phyloP scores from a whole-genome alignment of 2,113 vertebrate genomes.

The Camelus dromedarius region DNA sequence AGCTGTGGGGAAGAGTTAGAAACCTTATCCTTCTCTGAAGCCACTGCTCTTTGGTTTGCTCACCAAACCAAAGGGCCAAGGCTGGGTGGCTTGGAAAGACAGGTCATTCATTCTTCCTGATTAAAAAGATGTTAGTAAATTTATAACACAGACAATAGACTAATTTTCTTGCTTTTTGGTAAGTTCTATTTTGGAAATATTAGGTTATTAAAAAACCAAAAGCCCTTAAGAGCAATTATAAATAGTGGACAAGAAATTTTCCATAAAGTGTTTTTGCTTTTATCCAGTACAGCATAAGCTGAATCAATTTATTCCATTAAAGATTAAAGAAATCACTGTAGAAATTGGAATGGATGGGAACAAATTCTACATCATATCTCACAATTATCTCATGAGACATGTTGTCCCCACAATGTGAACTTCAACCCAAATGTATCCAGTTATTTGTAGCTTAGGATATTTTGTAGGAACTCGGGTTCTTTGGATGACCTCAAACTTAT shows the following conservation, averaged over 20 bases:
- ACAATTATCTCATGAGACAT: background rate
- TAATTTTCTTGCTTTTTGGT: constrained; percentile 2
- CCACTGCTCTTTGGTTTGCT: constrained; percentile 44
- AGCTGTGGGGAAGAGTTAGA: constrained; percentile 69
- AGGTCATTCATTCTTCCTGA: constrained; percentile 1
- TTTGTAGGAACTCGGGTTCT: background rate
- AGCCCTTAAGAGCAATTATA: background rate
- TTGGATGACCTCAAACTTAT: background rate
- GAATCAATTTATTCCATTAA: constrained; percentile 28
- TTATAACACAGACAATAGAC: background rate
- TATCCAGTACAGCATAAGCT: background rate
- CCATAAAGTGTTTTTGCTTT: background rate
- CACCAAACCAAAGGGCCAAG: constrained; percentile 47
- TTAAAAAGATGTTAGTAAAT: constrained; percentile 24
- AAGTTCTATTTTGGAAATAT: background rate
- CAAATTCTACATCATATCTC: background rate
- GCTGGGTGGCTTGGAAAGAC: background rate
- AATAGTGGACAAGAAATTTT: background rate
- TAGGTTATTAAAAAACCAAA: background rate
- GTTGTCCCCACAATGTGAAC: background rate
- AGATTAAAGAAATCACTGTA: background rate
- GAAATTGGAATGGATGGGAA: constrained; percentile 25
- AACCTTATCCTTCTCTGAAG: constrained; percentile 35
- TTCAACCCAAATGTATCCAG: background rate
- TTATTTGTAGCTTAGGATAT: background rate